Base-by-base conservation (phyloP, 2,797 vertebrate genomes). In the Chaetophractus vellerosus region DNA sequence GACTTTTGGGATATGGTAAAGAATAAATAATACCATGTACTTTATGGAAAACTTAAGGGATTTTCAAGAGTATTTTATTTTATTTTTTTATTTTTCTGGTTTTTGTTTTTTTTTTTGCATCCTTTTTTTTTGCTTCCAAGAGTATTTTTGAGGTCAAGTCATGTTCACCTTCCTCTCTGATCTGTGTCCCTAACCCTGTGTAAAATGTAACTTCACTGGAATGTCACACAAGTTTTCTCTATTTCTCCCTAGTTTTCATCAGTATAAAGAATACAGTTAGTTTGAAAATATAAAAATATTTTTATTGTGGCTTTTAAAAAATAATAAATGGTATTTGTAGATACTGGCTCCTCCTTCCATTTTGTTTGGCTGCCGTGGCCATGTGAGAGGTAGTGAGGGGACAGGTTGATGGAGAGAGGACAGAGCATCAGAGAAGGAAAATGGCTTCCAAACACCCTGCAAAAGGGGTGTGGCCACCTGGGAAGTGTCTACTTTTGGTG, bases 261-360 rank as follows among this genome's bases (percentile, higher is more conserved):
- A 23, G 16, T 19, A 68, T 75, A 76, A 92, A 87, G 19, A 89
- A 83, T 72, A 57, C 10, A 31, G 89, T 72, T 85, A 36, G 33
- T 57, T 96, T 94, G 94, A 59, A 94, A 88, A 90, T 71, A 78
- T 9, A n/a, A 90, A 96, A 89, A 81, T 85, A 88, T 52, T 75
- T 95, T 97, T 95, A 95, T 90, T 95, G 55, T 55, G 31, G 33
- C 11, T 91, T 94, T 93, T 66, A 21, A 79, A 79, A 93, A 82
- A 82, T 41, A 66, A 45, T 21, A 55, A 93, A 57, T 55, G 45
- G 11, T 59, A 50, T 7, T 69, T 23, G 10, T 48, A 83, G 64
- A 66, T 59, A 85, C 26, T 55, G 48, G 80, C 59, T 71, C 69
- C 57, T 88, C 41, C 50, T 41, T n/a, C 55, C 23, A 9, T 75